Evolutionary conservation across 2,888 invertebrate species (phyloP).

Genomic region (Cotesia congregata): DNA sequence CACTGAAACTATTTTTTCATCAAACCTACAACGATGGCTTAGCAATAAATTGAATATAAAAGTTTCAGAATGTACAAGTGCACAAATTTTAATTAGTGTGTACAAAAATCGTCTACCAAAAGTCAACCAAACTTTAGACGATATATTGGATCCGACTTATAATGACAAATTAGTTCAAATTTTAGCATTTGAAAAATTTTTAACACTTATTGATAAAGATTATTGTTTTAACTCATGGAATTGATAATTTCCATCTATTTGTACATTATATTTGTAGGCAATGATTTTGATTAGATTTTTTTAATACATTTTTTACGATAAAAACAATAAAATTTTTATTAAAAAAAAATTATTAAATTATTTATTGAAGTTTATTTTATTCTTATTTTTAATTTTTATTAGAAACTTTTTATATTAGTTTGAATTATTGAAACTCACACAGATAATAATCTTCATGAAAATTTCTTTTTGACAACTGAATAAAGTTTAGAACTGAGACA

Average conservation of each 20-base stretch:
- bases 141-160: conserved; percentile 58
- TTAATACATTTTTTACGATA: no score
- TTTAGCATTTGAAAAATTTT: conserved; percentile 52
- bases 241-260: background rate
- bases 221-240: conserved; percentile 1
- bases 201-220: conserved; percentile 1
- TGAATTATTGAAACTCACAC: no score
- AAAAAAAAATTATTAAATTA: no score
- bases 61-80: conserved; percentile 42
- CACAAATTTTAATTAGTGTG: conserved; percentile 49
- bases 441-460: no score
- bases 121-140: conserved; percentile 48
- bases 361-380: no score
- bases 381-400: no score
- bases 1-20: conserved; percentile 46
- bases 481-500: background rate
- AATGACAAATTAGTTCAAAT: conserved; percentile 57
- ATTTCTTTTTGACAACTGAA: no score
- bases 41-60: conserved; percentile 44
- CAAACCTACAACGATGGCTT: conserved; percentile 53
- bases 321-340: no score
- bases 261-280: background rate
- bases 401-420: no score
- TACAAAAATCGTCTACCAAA: conserved; percentile 50
- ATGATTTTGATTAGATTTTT: background rate